Evolutionary conservation across 2,113 vertebrate species (phyloP).

Genomic region (Merops nubicus): DNA sequence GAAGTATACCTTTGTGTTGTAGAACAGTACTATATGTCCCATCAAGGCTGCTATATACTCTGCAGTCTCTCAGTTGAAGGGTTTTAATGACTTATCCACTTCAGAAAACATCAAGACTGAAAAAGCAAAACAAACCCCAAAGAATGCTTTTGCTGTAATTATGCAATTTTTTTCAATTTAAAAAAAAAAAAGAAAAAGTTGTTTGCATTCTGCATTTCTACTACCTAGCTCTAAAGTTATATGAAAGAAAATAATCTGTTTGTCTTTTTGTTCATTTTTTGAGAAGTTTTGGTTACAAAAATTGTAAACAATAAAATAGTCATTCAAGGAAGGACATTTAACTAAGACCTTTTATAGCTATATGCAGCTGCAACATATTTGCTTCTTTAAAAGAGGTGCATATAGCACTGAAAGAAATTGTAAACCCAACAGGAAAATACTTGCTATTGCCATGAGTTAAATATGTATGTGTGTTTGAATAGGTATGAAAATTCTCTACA

Average conservation of each 20-base stretch:
- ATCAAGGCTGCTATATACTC: not conserved
- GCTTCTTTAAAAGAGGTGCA: not conserved
- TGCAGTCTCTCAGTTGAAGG: not conserved
- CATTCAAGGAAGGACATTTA: not conserved
- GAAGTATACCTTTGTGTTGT: not conserved
- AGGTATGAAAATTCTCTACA: not conserved
- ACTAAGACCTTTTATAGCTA: not conserved
- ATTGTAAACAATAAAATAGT: not conserved
- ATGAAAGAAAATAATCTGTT: not conserved
- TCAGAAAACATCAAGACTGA: not conserved
- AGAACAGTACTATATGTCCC: not conserved
- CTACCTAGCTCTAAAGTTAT: not conserved
- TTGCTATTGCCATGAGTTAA: not conserved
- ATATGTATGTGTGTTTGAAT: not conserved
- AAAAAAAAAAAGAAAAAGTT: not conserved
- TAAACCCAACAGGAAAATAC: not conserved
- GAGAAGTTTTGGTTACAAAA: not conserved
- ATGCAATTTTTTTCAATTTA: not conserved
- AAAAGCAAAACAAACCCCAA: not conserved
- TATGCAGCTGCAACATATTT: not conserved
- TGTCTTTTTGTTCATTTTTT: not conserved
- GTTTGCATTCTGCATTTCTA: not conserved
- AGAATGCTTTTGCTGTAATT: not conserved
- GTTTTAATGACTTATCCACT: not conserved
- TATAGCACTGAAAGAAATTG: not conserved